Evolutionary conservation across 2,113 vertebrate genomes (phyloP), one percentile per base, ranked within the genome.

Genomic region (Microcebus jonahi): DNA sequence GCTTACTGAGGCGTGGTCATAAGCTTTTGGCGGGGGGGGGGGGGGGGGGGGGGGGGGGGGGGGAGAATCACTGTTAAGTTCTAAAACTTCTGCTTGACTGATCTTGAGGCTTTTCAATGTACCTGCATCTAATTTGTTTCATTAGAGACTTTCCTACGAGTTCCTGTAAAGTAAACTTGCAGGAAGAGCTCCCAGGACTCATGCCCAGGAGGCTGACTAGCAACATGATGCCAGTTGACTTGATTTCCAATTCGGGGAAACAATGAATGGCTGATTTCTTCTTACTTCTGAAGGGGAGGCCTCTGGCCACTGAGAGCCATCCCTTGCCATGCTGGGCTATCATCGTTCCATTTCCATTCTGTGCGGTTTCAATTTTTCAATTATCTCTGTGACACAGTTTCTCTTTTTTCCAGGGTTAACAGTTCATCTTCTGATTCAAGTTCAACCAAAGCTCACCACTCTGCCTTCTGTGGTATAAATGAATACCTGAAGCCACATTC

Each of bases 321-420:
- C 57, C 83, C 25, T 25, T n/a, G 13, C 17, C 67, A 81, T 5
- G 3, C 1, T 34, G 20, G 17, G 42, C 23, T 73, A 39, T 23
- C 5, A 53, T 71, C 13, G 25, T 94, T 14, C 10, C 57, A 85
- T 18, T 53, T 48, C 10, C 65, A 25, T 67, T 71, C n/a, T 71
- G 15, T 63, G 29, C 70, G 50, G 50, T 31, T 45, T 48, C 15
- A 88, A 77, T 48, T 55, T 88, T 45, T 88, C 36, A 65, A 57
- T 3, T 3, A 13, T 70, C 42, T 23, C 17, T 45, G 39, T 45
- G 34, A 61, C 20, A 12, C 0, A 29, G 71, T 75, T 65, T 73
- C 45, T 95, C 18, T 90, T 45, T 88, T 82, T 57, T 96, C 39
- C 34, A 88, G 63, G 50, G 34, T 34, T 68, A 87, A 82, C 50